phyloP scores from a whole-genome alignment of 1,140 invertebrate genomes.

The Pentalonia nigronervosa region DNA sequence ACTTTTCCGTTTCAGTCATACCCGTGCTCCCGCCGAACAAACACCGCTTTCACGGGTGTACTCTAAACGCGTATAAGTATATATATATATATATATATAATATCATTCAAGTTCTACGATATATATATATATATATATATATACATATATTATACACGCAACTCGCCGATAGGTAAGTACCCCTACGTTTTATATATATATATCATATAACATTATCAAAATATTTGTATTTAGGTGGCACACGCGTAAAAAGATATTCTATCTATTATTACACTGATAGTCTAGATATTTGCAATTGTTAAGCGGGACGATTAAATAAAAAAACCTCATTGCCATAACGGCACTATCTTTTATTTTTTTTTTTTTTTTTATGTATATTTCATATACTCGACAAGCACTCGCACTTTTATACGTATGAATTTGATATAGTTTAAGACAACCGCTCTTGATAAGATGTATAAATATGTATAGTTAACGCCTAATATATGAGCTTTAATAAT shows the following conservation, averaged over 20 bases:
- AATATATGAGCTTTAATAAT: neutral
- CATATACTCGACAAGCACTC: neutral
- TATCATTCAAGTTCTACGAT: neutral
- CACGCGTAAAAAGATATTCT: neutral
- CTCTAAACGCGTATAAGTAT: neutral
- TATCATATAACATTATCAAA: no score
- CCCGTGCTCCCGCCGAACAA: slow-evolving; percentile 18
- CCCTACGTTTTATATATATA: neutral
- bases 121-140: no score
- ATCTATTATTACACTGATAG: neutral
- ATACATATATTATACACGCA: neutral
- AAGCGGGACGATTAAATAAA: neutral
- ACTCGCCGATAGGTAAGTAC: slow-evolving; percentile 15
- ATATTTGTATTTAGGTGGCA: neutral
- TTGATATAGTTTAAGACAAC: neutral
- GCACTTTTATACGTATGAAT: neutral
- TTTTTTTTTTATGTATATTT: neutral
- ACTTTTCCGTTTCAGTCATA: slow-evolving; percentile 43
- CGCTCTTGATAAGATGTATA: neutral
- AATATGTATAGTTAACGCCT: neutral
- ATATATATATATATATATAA: neutral
- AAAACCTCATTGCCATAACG: neutral
- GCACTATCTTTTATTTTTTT: neutral
- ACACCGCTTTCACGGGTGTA: neutral
- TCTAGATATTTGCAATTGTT: neutral